Base-by-base conservation (phyloP, 2,888 invertebrate genomes). In the Tubulanus polymorphus region DNA sequence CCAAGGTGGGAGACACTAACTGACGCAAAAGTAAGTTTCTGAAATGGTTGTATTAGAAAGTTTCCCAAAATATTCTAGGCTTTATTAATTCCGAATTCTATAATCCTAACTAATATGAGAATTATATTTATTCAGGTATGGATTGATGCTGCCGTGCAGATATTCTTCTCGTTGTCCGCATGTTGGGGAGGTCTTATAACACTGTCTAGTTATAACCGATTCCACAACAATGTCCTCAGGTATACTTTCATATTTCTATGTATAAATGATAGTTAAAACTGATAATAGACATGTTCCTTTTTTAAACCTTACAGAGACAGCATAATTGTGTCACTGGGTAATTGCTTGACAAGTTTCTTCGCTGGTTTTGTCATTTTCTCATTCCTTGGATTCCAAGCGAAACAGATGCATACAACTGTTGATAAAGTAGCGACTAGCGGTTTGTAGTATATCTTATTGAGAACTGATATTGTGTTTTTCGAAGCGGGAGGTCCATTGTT, bases 151-250 rank as follows among this genome's bases (percentile, higher is more conserved):
- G 77, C 76, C 45, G 70, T 74, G 1, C 77, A 77, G 61, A 76
- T 76, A 37, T 76, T 77, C 67, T 76, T 76, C 65, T 75, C 75
- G 1, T 62, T 77, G 54, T 74, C 75, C 1, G 72, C 73, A 3
- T 72, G 74, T 2, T 76, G 74, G 73, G 80, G 80, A 41, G 80
- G 80, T 20, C 65, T 80, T n/a, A 79, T 80, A n/a, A 71, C 78
- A 10, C 61, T 80, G 29, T 67, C 78, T 45, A 76, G 76, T 57
- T 80, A 80, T 63, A 80, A 80, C 63, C 67, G 71, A 20, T 80
- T 80, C 62, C 73, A 80, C 51, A 79, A 78, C 55, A 73, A 79
- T 54, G 61, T 62, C 18, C 56, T 74, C 41, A 65, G 70, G 73
- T 73, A 63, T 53, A 48, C 35, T 8, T n/a, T 12, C 10, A n/a